Base-by-base conservation (phyloP, 2,113 vertebrate genomes). In the Pomatorhinus ruficollis region DNA sequence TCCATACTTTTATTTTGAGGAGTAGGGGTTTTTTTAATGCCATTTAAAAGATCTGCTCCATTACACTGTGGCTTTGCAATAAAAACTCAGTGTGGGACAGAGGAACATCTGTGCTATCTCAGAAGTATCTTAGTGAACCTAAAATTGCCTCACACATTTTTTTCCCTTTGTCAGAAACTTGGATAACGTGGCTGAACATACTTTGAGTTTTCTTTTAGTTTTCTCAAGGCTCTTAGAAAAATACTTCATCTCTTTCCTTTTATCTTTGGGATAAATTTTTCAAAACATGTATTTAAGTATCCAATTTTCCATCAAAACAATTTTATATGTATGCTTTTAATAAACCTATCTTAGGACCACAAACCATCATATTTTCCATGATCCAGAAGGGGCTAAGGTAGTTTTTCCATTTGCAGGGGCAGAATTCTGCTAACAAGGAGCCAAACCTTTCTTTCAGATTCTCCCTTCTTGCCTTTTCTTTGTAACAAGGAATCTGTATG, bases 101-200 rank as follows among this genome's bases (percentile, higher is more conserved):
- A 86, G 25, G 54, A 96, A 96, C 90, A 96, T 83, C 90, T 96
- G 88, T 95, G 83, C 64, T 96, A 61, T 96, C 93, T 87, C 79
- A 77, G 66, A 92, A 92, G 45, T 42, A 90, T 91, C 79, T 76
- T 72, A 90, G 82, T 60, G 50, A 94, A 77, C 59, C 87, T 81
- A 91, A 68, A 94, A 91, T 77, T 88, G 90, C 45, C 54, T 87
- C 60, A 63, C 25, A 77, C 17, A 25, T 27, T 60, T 81, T 83
- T 77, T 57, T 18, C 39, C 64, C 53, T 71, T 87, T 91, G 57
- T 82, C 57, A 83, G 54, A 90, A 88, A 49, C 70, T 87, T 89
- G n/a, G 53, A 72, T 79, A 72, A 69, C 25, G 25, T 40, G 45
- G 17, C 24, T 76, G 63, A 94, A 92, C 0, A 0, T 23, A 71